A percentile compares a stretch with the other conserved stretches of the same genome.
Conservation (phyloP, 1,140 invertebrate species). For the Drosophila sp. region DNA sequence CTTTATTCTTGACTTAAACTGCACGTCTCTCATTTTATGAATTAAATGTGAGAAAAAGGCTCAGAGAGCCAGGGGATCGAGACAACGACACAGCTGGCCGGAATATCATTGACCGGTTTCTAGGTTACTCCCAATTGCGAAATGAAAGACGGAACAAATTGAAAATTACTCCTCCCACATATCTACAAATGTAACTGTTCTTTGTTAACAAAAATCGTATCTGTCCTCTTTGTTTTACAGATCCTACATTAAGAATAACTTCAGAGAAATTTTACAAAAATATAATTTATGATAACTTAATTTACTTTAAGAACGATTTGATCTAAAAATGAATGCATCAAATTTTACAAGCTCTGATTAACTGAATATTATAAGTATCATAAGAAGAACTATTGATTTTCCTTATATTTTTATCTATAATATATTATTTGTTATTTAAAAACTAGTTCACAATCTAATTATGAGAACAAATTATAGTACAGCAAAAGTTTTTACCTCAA, state of each 20-base stretch:
- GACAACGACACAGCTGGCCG: conserved; percentile 29
- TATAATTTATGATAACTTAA: no score
- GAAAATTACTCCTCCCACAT: background rate
- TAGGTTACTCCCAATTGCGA: conserved; percentile 5
- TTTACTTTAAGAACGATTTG: no score
- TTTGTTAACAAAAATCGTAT: background rate
- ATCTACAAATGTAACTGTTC: background rate
- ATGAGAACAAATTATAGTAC: background rate
- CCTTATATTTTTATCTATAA: background rate
- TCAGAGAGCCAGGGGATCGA: conserved; percentile 6
- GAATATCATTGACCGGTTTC: conserved; percentile 33
- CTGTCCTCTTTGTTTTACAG: no score
- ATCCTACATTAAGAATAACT: no score
- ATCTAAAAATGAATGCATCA: no score
- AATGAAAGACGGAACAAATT: background rate
- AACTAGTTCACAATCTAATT: background rate
- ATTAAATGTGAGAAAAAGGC: conserved; percentile 62
- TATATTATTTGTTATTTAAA: background rate
- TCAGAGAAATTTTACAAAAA: background rate
- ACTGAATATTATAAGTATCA: background rate
- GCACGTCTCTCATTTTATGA: conserved; percentile 46
- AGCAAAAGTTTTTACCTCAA: background rate
- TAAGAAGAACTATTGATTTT: background rate
- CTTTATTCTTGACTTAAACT: conserved; percentile 21
- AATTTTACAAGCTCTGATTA: no score